Evolutionary conservation across 1,140 invertebrate genomes (phyloP), one percentile per base, ranked within the genome.

Genomic region (Aphelinus atriplicis): DNA sequence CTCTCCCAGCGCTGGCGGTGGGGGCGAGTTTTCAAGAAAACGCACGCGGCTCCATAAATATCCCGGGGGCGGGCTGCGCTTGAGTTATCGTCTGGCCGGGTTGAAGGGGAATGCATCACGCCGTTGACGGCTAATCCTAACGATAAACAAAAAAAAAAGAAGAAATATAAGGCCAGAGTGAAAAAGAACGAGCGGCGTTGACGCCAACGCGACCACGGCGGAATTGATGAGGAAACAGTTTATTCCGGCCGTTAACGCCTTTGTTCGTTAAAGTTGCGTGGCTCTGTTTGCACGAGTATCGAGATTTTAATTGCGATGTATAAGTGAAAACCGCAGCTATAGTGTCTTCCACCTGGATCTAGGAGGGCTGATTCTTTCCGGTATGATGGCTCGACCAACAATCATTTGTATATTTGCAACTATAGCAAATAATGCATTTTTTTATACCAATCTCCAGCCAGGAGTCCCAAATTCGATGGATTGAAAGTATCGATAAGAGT

Each of bases 51-150:
- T 76, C 71, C 69, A 76, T 76, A 76, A 76, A 76, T 76, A 76
- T 71, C 51, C 43, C 7, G 53, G 43, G 4, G 57, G 45, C 9
- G 46, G 1, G 56, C 74, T 67, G 63, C 57, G 68, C 68, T 51
- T 76, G 74, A 76, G 74, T 71, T 76, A 76, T 76, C 68, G 74
- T 61, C 68, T 56, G 55, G 10, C 10, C 67, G 61, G 65, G 66
- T 75, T 71, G 69, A 76, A 72, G 58, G 58, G 69, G n/a, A 71
- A 76, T 76, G 64, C 75, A 76, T 76, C 69, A 76, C 5, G 47
- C 56, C 46, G 2, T 55, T 62, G 75, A 71, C 69, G 69, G 68
- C 53, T 76, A 71, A 76, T 76, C 64, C 69, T 51, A 42, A 58
- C 57, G 69, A 76, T 76, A 72, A 71, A 76, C 67, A 62, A 62